Conservation (phyloP, 2,888 invertebrate species). For the Phymatocera aterrima region DNA sequence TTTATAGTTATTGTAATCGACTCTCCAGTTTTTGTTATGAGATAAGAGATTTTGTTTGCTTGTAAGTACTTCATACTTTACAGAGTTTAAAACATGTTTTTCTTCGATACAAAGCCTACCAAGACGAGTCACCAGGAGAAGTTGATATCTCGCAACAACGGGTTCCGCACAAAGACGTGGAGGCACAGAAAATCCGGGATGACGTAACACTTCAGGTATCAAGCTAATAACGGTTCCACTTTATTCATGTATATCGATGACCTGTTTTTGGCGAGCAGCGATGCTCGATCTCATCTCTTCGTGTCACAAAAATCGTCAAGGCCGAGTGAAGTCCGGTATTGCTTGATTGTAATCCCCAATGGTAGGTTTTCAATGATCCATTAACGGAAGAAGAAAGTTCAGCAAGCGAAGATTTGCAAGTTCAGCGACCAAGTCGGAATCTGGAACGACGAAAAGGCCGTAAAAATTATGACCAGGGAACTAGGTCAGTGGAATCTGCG, state of each 20-base stretch:
- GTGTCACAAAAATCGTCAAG: neutral
- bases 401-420: constrained; percentile 52
- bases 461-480: constrained; percentile 9
- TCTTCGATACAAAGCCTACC: constrained; percentile 61
- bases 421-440: neutral
- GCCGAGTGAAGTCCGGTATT: neutral
- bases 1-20: constrained; percentile 61
- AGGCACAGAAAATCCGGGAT: constrained; percentile 66
- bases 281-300: neutral
- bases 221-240: no score
- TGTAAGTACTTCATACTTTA: neutral
- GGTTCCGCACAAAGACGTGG: constrained; percentile 63
- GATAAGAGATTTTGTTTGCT: neutral
- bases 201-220: constrained; percentile 69
- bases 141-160: constrained; percentile 49
- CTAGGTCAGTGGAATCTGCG: constrained; percentile 37
- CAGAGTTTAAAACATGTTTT: no score
- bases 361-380: constrained; percentile 63
- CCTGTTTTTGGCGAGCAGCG: neutral
- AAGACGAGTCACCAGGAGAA: constrained; percentile 60
- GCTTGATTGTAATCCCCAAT: neutral
- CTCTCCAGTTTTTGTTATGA: neutral
- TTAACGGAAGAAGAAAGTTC: constrained; percentile 51
- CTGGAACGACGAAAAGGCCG: neutral
- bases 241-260: neutral